Evolutionary conservation across 2,888 invertebrate genomes (phyloP).

Genomic region (Branchellion lobata): DNA sequence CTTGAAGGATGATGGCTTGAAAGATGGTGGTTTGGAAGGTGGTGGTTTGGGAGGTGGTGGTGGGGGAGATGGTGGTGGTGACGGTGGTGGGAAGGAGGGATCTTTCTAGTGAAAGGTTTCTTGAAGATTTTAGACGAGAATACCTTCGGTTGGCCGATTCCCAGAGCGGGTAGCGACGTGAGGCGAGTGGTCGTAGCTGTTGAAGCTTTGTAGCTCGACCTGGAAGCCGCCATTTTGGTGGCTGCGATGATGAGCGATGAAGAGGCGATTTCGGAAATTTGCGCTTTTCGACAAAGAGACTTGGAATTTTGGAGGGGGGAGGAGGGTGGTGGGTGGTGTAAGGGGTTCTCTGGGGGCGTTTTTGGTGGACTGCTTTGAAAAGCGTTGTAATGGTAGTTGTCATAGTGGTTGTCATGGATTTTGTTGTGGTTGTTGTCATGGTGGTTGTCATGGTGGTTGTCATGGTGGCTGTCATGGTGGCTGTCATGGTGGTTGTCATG

Average conservation of each 20-base stretch:
- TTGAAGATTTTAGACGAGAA: background rate
- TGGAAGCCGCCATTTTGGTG: conserved; percentile 17
- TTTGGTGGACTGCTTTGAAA: background rate
- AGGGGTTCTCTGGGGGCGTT: background rate
- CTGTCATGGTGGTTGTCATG: too few species aligned
- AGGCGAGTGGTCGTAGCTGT: background rate
- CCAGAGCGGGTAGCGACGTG: conserved; percentile 15
- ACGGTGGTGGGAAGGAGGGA: too few species aligned
- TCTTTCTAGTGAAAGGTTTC: background rate
- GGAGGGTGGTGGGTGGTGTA: background rate
- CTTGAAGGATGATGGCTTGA: too few species aligned
- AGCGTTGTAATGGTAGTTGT: too few species aligned
- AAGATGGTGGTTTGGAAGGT: too few species aligned
- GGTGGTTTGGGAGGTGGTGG: too few species aligned
- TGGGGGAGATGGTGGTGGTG: too few species aligned
- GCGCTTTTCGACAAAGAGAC: background rate
- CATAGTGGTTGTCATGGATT: too few species aligned
- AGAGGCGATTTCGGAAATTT: conserved; percentile 22
- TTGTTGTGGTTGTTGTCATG: too few species aligned
- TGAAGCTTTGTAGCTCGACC: background rate
- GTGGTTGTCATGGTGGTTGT: too few species aligned
- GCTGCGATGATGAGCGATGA: conserved; percentile 37
- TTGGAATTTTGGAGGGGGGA: too few species aligned
- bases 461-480: too few species aligned
- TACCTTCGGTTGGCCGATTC: conserved; percentile 2